phyloP scores from a whole-genome alignment of 1,140 invertebrate species.

The Araneus ventricosus region DNA sequence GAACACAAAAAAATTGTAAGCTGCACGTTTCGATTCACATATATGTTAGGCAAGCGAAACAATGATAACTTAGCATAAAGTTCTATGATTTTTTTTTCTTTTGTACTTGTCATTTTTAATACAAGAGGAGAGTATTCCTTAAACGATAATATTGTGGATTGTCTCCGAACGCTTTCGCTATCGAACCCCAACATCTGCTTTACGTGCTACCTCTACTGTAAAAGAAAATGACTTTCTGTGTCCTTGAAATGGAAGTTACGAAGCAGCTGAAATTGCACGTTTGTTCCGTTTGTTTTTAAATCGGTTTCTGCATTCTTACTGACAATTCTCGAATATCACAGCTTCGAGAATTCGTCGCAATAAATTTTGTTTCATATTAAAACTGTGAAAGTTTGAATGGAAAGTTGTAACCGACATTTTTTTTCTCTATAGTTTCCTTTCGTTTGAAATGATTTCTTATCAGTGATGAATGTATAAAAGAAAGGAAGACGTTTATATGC shows the following conservation, averaged over 20 bases:
- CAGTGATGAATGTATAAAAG: no score
- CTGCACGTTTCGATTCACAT: no score
- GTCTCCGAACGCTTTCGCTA: background rate
- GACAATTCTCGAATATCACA: background rate
- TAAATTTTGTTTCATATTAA: background rate
- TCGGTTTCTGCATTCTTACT: background rate
- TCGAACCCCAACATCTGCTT: background rate
- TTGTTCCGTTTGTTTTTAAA: background rate
- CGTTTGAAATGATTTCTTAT: background rate
- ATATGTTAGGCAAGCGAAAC: no score
- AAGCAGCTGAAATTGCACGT: background rate
- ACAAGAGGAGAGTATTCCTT: no score
- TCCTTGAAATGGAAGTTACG: background rate
- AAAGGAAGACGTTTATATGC: no score
- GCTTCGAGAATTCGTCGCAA: background rate
- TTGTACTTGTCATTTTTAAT: background rate
- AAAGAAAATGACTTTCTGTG: background rate
- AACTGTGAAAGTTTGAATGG: background rate
- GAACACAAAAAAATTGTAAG: no score
- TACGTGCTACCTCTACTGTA: background rate
- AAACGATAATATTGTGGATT: background rate
- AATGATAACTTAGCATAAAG: no score
- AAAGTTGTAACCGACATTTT: background rate
- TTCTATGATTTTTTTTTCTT: background rate
- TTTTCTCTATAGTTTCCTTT: background rate